phyloP scores from a whole-genome alignment of 2,797 vertebrate genomes.

The Acrossocheilus fasciatus region DNA sequence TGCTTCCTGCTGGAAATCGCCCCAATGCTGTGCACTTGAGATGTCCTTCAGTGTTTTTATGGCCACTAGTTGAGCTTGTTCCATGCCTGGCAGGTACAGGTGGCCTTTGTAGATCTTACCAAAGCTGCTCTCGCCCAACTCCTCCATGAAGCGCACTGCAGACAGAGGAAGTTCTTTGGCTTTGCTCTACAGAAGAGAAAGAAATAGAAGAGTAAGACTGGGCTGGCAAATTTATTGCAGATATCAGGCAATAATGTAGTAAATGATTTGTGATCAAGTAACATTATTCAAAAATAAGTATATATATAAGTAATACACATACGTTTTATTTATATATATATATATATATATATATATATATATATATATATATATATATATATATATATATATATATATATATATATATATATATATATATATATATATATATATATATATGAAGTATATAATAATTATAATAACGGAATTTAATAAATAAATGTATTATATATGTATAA shows the following conservation, averaged over 20 bases:
- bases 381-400: too few species aligned
- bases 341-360: too few species aligned
- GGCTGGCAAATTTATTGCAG: neutral
- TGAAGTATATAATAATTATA: too few species aligned
- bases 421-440: too few species aligned
- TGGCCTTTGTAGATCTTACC: constrained; percentile 99
- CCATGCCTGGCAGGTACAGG: constrained; percentile 97
- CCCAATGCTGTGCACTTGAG: constrained; percentile 91
- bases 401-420: too few species aligned
- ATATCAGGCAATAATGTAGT: neutral
- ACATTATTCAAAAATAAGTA: too few species aligned
- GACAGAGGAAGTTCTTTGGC: constrained; percentile 96
- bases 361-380: too few species aligned
- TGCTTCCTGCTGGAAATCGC: constrained; percentile 95
- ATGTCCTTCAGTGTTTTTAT: constrained; percentile 97
- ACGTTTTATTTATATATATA: too few species aligned
- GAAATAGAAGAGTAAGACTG: constrained; percentile 8
- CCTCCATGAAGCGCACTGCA: constrained; percentile 98
- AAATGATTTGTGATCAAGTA: too few species aligned
- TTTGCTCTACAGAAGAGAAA: constrained; percentile 82
- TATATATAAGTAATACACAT: too few species aligned
- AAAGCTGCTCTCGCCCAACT: constrained; percentile 90
- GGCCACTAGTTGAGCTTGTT: constrained; percentile 94
- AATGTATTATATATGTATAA: too few species aligned
- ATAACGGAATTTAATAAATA: too few species aligned